Percentiles rank a stretch among this genome's conserved stretches.
Evolutionary conservation across 2,797 vertebrate genomes (phyloP).

Genomic region (Philypnodon macrostomus): DNA sequence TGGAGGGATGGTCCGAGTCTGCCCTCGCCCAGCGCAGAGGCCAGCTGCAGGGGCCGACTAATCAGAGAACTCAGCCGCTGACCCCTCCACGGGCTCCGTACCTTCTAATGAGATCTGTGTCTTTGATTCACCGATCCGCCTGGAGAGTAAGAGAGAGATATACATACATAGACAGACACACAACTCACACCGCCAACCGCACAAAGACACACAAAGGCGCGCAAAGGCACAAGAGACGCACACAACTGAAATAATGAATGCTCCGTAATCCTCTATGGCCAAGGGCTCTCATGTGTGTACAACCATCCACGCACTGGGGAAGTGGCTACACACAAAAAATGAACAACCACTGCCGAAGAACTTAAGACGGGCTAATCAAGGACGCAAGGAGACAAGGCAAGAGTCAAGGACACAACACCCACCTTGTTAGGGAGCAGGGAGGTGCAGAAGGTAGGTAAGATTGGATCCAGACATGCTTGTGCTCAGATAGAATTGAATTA

Average conservation of each 20-base stretch:
- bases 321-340: slow-evolving; percentile 27
- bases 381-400: slow-evolving; percentile 35
- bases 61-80: slow-evolving; percentile 69
- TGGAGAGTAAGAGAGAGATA: slow-evolving; percentile 49
- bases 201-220: slow-evolving; percentile 26
- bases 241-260: slow-evolving; percentile 52
- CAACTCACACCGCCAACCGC: slow-evolving; percentile 12
- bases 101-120: slow-evolving; percentile 72
- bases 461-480: slow-evolving; percentile 70
- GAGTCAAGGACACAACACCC: slow-evolving; percentile 67
- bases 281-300: slow-evolving; percentile 21
- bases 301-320: slow-evolving; percentile 27
- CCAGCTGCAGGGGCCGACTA: slow-evolving; percentile 44
- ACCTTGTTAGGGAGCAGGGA: slow-evolving; percentile 67
- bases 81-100: slow-evolving; percentile 59
- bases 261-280: slow-evolving; percentile 38
- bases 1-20: slow-evolving; percentile 54
- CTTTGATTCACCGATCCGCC: slow-evolving; percentile 68
- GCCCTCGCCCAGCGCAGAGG: slow-evolving; percentile 19
- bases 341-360: slow-evolving; percentile 36
- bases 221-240: slow-evolving; percentile 24
- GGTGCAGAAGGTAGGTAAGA: slow-evolving; percentile 70
- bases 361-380: slow-evolving; percentile 46
- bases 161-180: slow-evolving; percentile 34
- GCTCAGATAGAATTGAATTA: slow-evolving; percentile 80